Evolutionary conservation across 2,797 vertebrate genomes (phyloP), one percentile per base, ranked within the genome.

Genomic region (Hephaestus fuliginosus): DNA sequence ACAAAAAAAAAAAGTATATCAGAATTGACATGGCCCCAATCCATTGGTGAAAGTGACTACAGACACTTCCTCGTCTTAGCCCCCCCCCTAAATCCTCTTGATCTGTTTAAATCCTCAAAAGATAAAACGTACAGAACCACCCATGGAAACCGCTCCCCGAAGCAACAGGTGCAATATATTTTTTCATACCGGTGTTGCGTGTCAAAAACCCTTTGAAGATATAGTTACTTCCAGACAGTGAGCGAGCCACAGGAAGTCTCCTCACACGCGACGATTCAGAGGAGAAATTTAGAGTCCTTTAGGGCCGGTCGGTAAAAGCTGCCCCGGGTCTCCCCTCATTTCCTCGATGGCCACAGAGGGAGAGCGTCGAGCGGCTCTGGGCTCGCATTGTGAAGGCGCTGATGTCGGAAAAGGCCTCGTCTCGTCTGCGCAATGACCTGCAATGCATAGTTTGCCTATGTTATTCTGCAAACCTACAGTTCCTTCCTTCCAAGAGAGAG

Each of bases 211-310:
- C 94, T 95, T 95, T 96, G 93, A 96, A 95, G 95, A 95, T 96
- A 94, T 39, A 76, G 94, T 96, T 95, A 95, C 95, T 96, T 94
- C 94, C 93, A 95, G 94, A 94, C 93, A 92, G 88, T 85, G 81
- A 88, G 84, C 20, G 85, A 93, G 91, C 92, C 89, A 94, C 94
- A 96, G 95, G 95, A 96, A 96, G 90, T 95, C 90, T 92, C 92
- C 95, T 96, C 94, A 95, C 95, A 96, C 94, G 94, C 94, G 86
- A 96, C 93, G 74, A 94, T 95, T 95, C 93, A 93, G 91, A 79
- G 84, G 80, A 93, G 90, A 93, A 90, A 89, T 94, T 91, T 92
- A 93, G 90, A 93, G 93, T 89, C 89, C 81, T 93, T 86, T 80
- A 90, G 91, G 93, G 92, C 83, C 81, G 30, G 76, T 86, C 55